Percentiles rank a stretch among this genome's conserved stretches.
Evolutionary conservation across 1,140 invertebrate species (phyloP).

Genomic region (Mizuhopecten yessoensis): DNA sequence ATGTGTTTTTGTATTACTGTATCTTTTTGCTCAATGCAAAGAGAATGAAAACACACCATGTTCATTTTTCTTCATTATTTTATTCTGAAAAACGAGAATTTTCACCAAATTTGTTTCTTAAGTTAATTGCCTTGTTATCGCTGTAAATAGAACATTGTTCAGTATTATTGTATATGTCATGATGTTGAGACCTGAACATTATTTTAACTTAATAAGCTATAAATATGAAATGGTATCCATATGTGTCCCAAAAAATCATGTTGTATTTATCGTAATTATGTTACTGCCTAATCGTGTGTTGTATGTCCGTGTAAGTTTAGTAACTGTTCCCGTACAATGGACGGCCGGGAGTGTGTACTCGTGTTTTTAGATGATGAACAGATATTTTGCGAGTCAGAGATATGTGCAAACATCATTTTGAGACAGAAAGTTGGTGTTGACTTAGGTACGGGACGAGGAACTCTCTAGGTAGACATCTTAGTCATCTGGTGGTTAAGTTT

Average conservation of each 20-base stretch:
- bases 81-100: constrained; percentile 38
- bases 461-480: neutral
- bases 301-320: neutral
- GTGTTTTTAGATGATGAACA: too few species aligned
- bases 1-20: constrained; percentile 15
- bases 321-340: neutral
- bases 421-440: neutral
- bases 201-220: constrained; percentile 17
- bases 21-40: constrained; percentile 6
- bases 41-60: neutral
- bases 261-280: constrained; percentile 36
- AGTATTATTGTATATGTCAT: neutral
- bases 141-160: constrained; percentile 9
- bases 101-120: constrained; percentile 39
- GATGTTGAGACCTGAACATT: neutral
- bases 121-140: neutral
- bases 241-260: constrained; percentile 38
- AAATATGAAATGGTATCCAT: constrained; percentile 28
- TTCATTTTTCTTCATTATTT: constrained; percentile 40
- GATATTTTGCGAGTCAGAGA: too few species aligned
- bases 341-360: neutral
- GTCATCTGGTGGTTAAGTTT: too few species aligned
- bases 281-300: neutral
- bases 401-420: too few species aligned
- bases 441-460: neutral